Percentiles rank a stretch among this genome's conserved stretches.
Conservation (phyloP, 2,888 invertebrate genomes). For the Caenorhabditis zanzibari region DNA sequence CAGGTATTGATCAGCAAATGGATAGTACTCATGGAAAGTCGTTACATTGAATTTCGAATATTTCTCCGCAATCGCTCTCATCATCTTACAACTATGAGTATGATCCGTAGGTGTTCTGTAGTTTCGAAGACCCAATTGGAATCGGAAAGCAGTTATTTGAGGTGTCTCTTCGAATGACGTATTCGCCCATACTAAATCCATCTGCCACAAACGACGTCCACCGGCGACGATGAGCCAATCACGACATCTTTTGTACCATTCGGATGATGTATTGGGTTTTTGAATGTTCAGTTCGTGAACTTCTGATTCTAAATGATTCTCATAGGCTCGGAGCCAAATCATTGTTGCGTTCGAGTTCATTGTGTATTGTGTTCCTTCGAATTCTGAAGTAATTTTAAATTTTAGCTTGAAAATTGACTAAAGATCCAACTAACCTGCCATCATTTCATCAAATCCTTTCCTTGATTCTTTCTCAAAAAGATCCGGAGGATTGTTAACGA, state of each 20-base stretch:
- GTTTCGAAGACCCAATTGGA: slow-evolving; percentile 82
- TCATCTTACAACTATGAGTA: slow-evolving; percentile 84
- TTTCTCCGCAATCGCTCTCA: slow-evolving; percentile 77
- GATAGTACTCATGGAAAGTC: slow-evolving; percentile 96
- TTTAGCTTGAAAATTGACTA: too few species aligned
- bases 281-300: slow-evolving; percentile 70
- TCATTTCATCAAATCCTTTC: slow-evolving; percentile 71
- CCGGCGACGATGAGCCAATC: slow-evolving; percentile 82
- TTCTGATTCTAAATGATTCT: slow-evolving; percentile 76
- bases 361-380: slow-evolving; percentile 80
- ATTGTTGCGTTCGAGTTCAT: slow-evolving; percentile 83
- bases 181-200: slow-evolving; percentile 82
- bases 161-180: slow-evolving; percentile 48
- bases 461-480: slow-evolving; percentile 74
- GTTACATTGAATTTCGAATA: slow-evolving; percentile 88
- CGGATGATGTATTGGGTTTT: slow-evolving; percentile 73
- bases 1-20: slow-evolving; percentile 90
- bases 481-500: slow-evolving; percentile 82
- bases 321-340: slow-evolving; percentile 82
- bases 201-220: slow-evolving; percentile 81
- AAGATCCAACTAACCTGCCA: slow-evolving; percentile 55
- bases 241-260: slow-evolving; percentile 79
- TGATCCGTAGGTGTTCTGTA: slow-evolving; percentile 82
- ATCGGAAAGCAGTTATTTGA: slow-evolving; percentile 79
- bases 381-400: slow-evolving; percentile 51